A percentile compares a stretch with the other conserved stretches of the same genome.
These are phyloP conservation scores for Glaucomys volans DNA, from an alignment of 2,113 vertebrate genomes.

Conservation along the genomic window DNA sequence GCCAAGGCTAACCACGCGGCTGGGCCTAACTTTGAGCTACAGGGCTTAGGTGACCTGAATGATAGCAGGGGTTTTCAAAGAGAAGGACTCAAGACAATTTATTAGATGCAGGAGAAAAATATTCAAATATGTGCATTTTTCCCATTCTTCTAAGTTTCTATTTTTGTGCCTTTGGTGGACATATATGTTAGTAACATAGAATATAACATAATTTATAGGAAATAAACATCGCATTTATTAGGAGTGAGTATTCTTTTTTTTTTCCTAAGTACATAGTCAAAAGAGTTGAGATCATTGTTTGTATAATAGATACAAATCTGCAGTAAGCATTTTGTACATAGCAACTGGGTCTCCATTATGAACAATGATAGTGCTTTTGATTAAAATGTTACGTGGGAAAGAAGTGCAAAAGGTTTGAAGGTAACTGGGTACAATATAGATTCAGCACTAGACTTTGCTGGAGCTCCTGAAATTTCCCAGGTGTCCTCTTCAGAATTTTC, in stretches of 20 bases:
- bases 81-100: neutral
- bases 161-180: constrained; percentile 17
- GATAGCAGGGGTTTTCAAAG: neutral
- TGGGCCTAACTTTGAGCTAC: neutral
- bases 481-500: neutral
- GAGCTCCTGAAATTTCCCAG: neutral
- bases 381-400: neutral
- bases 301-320: neutral
- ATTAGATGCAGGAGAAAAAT: neutral
- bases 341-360: neutral
- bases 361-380: neutral
- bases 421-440: neutral
- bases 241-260: neutral
- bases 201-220: neutral
- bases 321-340: neutral
- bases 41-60: neutral
- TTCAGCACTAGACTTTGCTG: neutral
- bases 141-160: neutral
- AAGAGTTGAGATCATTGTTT: neutral
- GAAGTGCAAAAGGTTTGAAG: neutral
- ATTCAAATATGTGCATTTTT: neutral
- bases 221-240: neutral
- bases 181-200: neutral
- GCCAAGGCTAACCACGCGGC: neutral
- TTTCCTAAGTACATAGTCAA: neutral